Conservation (phyloP, 2,888 invertebrate species). For the Sympetrum striolatum region DNA sequence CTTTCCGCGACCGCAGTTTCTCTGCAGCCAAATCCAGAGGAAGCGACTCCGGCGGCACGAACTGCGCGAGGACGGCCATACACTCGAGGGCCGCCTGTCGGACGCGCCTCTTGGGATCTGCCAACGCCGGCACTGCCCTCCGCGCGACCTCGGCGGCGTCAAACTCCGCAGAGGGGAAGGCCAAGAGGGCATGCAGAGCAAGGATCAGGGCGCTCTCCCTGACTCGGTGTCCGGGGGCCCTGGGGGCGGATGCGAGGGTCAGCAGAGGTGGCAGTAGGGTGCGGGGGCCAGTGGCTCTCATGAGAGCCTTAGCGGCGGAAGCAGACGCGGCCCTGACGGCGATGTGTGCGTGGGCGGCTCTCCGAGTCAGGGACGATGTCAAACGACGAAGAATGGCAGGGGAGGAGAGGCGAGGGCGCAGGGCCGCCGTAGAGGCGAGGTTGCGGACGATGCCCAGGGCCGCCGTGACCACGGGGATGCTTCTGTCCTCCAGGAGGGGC, state of each 20-base stretch:
- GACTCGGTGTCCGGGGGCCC: conserved; percentile 64
- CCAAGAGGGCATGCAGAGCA: conserved; percentile 76
- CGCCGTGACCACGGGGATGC: conserved; percentile 62
- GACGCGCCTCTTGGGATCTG: conserved; percentile 74
- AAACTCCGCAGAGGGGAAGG: conserved; percentile 79
- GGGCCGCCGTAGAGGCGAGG: conserved; percentile 61
- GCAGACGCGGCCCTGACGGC: conserved; percentile 62
- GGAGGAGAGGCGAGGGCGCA: conserved; percentile 56
- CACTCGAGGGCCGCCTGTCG: conserved; percentile 81
- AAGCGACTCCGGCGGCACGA: conserved; percentile 68
- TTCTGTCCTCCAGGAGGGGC: conserved; percentile 68
- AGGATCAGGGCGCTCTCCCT: conserved; percentile 79
- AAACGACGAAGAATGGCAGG: conserved; percentile 55
- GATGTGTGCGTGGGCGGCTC: conserved; percentile 62
- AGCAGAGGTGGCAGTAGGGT: conserved; percentile 63
- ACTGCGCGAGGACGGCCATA: conserved; percentile 78
- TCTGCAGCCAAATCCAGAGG: conserved; percentile 57
- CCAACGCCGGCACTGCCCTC: conserved; percentile 59
- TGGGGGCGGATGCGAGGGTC: conserved; percentile 59
- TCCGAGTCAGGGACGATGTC: conserved; percentile 58
- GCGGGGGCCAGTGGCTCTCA: conserved; percentile 63
- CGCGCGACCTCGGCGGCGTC: conserved; percentile 55
- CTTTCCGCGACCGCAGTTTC: conserved; percentile 25
- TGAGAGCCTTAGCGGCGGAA: conserved; percentile 61
- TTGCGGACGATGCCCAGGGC: conserved; percentile 56